A percentile compares a stretch with the other conserved stretches of the same genome.
Evolutionary conservation across 2,113 vertebrate species (phyloP).

Genomic region (Pyrgilauda ruficollis): DNA sequence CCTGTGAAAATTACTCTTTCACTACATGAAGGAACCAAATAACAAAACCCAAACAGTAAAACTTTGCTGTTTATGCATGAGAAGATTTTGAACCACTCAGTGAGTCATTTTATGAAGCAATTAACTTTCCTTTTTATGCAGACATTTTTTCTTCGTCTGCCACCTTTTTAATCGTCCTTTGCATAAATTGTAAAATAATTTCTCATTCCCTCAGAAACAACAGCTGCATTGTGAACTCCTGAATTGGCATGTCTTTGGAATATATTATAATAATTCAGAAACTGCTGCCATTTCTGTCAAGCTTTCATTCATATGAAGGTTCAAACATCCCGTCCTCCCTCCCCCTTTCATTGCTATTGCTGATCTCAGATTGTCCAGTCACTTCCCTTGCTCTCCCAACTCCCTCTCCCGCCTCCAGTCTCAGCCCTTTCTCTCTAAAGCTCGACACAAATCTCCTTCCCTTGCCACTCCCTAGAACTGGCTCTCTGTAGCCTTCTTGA

Average conservation of each 20-base stretch:
- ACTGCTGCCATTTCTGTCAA: slow-evolving; percentile 53
- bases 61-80: slow-evolving; percentile 59
- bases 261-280: slow-evolving; percentile 61
- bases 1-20: neutral
- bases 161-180: slow-evolving; percentile 55
- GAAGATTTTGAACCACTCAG: slow-evolving; percentile 43
- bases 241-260: slow-evolving; percentile 61
- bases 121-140: slow-evolving; percentile 60
- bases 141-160: slow-evolving; percentile 53
- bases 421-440: slow-evolving; percentile 23
- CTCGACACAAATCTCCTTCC: slow-evolving; percentile 4
- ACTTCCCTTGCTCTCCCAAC: slow-evolving; percentile 1
- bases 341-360: neutral
- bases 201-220: slow-evolving; percentile 61
- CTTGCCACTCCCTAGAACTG: neutral
- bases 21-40: slow-evolving; percentile 14
- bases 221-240: slow-evolving; percentile 67
- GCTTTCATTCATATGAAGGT: slow-evolving; percentile 36
- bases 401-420: slow-evolving; percentile 20
- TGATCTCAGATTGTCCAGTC: slow-evolving; percentile 33
- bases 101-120: slow-evolving; percentile 63
- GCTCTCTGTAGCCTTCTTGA: slow-evolving; percentile 27
- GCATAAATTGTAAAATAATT: slow-evolving; percentile 66
- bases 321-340: neutral
- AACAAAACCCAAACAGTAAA: slow-evolving; percentile 54